These are phyloP conservation scores for human (Homo sapiens) DNA, from an alignment of 2,113 vertebrate genomes.

Conservation along the genomic window DNA sequence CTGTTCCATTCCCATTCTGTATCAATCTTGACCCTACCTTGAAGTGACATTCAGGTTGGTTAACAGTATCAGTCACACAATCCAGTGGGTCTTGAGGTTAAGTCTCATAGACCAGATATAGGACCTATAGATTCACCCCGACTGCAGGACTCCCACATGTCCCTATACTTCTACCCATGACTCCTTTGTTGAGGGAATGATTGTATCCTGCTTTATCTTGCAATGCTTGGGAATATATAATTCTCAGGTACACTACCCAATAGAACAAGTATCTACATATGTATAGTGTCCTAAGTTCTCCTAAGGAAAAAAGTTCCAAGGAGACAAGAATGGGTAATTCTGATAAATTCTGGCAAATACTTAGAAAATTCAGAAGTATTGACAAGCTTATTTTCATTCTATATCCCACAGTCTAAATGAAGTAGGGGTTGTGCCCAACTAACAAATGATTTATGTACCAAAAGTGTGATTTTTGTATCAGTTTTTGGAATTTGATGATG, in stretches of 20 bases:
- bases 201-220: not conserved
- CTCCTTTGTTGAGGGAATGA: not conserved
- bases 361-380: not conserved
- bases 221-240: not conserved
- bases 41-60: too few relatives aligned
- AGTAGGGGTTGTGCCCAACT: not conserved
- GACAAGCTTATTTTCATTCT: not conserved
- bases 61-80: not conserved
- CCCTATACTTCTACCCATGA: not conserved
- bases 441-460: not conserved
- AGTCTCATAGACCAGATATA: not conserved
- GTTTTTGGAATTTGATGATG: not conserved
- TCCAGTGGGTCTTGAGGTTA: not conserved
- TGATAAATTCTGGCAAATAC: not conserved
- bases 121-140: not conserved
- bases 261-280: not conserved
- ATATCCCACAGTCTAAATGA: not conserved
- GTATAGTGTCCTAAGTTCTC: not conserved
- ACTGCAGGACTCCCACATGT: not conserved
- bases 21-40: not conserved
- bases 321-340: not conserved
- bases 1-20: not conserved
- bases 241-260: not conserved
- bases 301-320: not conserved
- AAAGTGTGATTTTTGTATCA: not conserved